phyloP scores from a whole-genome alignment of 2,888 invertebrate genomes.

The Melitaea athalia region DNA sequence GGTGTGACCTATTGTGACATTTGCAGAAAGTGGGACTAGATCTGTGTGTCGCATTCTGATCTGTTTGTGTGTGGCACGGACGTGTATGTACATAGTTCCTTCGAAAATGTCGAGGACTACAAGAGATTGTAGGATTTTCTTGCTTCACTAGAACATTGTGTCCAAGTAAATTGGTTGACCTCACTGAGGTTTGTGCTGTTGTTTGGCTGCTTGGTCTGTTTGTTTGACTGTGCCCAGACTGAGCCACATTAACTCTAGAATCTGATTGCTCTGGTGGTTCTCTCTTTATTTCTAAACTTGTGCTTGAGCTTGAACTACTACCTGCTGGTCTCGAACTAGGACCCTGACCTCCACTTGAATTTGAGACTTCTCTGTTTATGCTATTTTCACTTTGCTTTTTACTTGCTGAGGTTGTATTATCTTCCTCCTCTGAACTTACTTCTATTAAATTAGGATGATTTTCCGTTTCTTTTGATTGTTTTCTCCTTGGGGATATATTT shows the following conservation, averaged over 20 bases:
- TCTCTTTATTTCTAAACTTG: conserved; percentile 57
- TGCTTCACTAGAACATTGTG: conserved; percentile 44
- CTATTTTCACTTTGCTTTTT: conserved; percentile 60
- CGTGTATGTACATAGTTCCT: conserved; percentile 31
- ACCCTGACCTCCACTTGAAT: conserved; percentile 20
- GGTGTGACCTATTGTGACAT: conserved; percentile 51
- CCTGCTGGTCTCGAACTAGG: conserved; percentile 34
- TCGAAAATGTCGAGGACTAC: conserved; percentile 38
- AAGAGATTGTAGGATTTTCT: conserved; percentile 23
- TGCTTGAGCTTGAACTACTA: conserved; percentile 36
- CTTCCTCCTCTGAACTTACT: conserved; percentile 79
- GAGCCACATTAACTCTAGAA: conserved; percentile 38
- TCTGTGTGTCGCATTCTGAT: conserved; percentile 16
- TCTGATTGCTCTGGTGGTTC: conserved; percentile 54
- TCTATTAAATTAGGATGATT: conserved; percentile 65
- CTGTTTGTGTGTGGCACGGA: conserved; percentile 20
- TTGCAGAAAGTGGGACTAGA: conserved; percentile 48
- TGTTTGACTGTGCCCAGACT: conserved; percentile 19
- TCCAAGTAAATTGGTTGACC: neutral
- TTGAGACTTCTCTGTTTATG: conserved; percentile 34
- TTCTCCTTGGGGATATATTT: conserved; percentile 72
- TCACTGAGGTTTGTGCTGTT: conserved; percentile 8
- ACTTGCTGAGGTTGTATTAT: conserved; percentile 58
- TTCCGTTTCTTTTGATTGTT: conserved; percentile 69
- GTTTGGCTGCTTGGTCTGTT: conserved; percentile 16